Base-by-base conservation (phyloP, 2,888 invertebrate genomes). In the Dichetophora obliterata region DNA sequence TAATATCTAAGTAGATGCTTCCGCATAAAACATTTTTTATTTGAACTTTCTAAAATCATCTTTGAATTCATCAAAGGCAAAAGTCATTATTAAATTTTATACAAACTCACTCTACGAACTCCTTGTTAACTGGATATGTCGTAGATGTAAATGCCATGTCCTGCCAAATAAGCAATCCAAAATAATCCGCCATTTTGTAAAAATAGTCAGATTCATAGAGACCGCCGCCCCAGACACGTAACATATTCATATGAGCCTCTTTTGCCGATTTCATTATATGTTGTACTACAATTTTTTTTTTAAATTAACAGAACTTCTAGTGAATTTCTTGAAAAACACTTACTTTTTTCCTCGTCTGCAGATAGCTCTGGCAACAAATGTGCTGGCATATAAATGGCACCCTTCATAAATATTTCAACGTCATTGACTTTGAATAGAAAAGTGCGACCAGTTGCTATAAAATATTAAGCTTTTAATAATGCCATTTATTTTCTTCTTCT, bases 201-300 rank as follows among this genome's bases (percentile, higher is more conserved):
- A 99, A 98, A 69, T 92, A 91, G 80, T 98, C 96, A 0, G 94
- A 93, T 86, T 98, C 98, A 84, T 98, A 99, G 0, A 96, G 90
- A 0, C 98, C 99, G 22, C 98, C 99, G 31, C 98, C 99, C 98
- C 98, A 99, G 9, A 99, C 96, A 27, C 99, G 91, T 14, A 99
- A 90, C 93, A 96, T 95, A 84, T 96, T 95, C 95, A 98, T 97
- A 86, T 98, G 92, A 0, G 94, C 93, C 27, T 93, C 92, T 77
- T 92, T 92, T 0, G 94, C 94, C 0, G 95, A 93, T 75, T 89
- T 85, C 27, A 98, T 87, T 16, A 97, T 90, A 80, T 91, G 90
- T 54, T 91, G 89, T 48, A 96, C 91, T 89, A 81, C 3, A 78
- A 63, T 34, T 31, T 31, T 3, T 3, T 16, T 34, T 34, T n/a